Conservation (phyloP, 1,140 invertebrate species). For the Zaprionus taronus region DNA sequence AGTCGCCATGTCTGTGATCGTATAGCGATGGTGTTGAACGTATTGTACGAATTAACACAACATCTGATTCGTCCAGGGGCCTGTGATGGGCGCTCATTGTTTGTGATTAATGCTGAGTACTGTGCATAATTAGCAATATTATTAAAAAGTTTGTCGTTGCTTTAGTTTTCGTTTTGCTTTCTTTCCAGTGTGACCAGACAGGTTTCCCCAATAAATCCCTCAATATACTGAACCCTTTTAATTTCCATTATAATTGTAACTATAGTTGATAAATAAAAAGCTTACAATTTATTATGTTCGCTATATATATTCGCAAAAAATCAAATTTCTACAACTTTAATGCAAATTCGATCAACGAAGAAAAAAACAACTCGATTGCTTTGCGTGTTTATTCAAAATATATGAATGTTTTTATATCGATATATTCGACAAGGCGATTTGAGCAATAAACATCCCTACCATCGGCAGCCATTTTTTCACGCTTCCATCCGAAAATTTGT, state of each 20-base stretch:
- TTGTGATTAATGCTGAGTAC: conserved; percentile 28
- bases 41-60: conserved; percentile 64
- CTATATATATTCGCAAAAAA: background rate
- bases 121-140: conserved; percentile 38
- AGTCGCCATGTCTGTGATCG: conserved; percentile 65
- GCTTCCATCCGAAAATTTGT: conserved; percentile 71
- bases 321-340: background rate
- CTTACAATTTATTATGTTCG: background rate
- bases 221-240: background rate
- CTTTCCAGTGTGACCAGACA: conserved; percentile 33
- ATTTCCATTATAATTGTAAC: background rate
- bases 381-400: conserved; percentile 22
- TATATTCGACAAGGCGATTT: conserved; percentile 48
- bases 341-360: conserved; percentile 1
- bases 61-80: conserved; percentile 69
- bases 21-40: conserved; percentile 69
- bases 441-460: conserved; percentile 43
- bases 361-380: conserved; percentile 4
- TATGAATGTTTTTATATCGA: conserved; percentile 41
- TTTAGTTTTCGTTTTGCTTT: conserved; percentile 49
- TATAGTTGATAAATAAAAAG: background rate
- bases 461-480: conserved; percentile 77
- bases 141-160: conserved; percentile 25
- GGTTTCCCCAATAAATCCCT: background rate
- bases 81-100: conserved; percentile 72